Percentiles rank a stretch among this genome's conserved stretches.
Conservation (phyloP, 2,888 invertebrate genomes). For the Yponomeuta sedellus region DNA sequence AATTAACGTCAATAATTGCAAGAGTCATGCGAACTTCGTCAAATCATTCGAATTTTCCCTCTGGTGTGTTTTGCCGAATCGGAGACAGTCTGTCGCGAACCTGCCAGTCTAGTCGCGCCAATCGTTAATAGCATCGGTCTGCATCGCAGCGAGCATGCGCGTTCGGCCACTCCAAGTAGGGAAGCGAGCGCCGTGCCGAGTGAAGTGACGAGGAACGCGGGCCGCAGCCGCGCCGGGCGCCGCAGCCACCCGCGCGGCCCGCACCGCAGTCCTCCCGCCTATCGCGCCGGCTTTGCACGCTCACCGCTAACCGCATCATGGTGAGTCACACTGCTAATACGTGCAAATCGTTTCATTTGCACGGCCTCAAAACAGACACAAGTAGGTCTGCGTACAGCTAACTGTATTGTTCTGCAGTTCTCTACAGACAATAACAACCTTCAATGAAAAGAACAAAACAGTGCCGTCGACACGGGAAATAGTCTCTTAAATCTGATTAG, state of each 20-base stretch:
- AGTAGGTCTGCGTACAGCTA: conserved; percentile 6
- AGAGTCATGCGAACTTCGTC: conserved; percentile 29
- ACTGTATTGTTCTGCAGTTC: neutral
- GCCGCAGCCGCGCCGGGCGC: conserved; percentile 1
- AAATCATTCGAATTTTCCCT: conserved; percentile 64
- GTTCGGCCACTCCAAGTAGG: conserved; percentile 21
- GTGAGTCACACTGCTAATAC: conserved; percentile 69
- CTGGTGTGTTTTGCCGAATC: conserved; percentile 31
- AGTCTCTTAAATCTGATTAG: neutral
- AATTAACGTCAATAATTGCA: neutral
- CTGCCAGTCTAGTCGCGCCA: conserved; percentile 53
- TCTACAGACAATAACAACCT: neutral
- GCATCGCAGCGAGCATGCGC: conserved; percentile 69
- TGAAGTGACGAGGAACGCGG: conserved; percentile 58
- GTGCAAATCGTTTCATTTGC: conserved; percentile 65
- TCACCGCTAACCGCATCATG: conserved; percentile 69
- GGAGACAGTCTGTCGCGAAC: conserved; percentile 71
- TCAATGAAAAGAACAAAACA: conserved; percentile 1
- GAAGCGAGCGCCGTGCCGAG: conserved; percentile 1
- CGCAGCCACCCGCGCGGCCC: conserved; percentile 36
- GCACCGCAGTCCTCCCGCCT: conserved; percentile 58
- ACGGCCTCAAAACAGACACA: conserved; percentile 21
- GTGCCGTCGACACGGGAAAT: neutral
- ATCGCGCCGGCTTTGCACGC: conserved; percentile 68
- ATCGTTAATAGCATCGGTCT: conserved; percentile 72